phyloP scores from a whole-genome alignment of 1,140 invertebrate species.

The Cotesia glomerata region DNA sequence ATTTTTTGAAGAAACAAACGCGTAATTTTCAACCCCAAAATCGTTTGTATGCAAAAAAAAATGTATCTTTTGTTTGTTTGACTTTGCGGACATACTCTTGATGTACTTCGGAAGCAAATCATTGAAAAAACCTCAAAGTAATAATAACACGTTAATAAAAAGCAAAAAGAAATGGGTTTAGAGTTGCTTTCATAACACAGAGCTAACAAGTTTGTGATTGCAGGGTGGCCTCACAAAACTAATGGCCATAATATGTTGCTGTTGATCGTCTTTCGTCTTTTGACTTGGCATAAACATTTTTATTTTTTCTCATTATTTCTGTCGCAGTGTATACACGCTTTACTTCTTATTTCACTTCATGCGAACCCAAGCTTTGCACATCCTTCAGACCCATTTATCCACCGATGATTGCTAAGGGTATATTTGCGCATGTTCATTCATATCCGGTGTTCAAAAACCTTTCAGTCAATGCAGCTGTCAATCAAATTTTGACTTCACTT shows the following conservation, averaged over 20 bases:
- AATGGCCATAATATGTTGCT: conserved; percentile 43
- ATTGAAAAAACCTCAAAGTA: conserved; percentile 10
- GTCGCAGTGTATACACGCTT: neutral
- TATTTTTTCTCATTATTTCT: conserved; percentile 25
- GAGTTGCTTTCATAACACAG: neutral
- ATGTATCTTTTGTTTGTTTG: too few relatives aligned
- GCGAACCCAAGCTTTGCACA: conserved; percentile 32
- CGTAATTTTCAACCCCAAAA: too few relatives aligned
- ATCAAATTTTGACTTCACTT: conserved; percentile 7
- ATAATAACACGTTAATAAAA: conserved; percentile 37
- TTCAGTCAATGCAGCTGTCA: conserved; percentile 29
- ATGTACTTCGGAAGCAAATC: too few relatives aligned
- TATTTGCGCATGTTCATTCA: conserved; percentile 32
- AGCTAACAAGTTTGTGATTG: conserved; percentile 53
- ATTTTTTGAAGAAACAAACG: too few relatives aligned
- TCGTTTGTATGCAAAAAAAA: too few relatives aligned
- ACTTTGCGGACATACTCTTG: too few relatives aligned
- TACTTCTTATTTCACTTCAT: conserved; percentile 29
- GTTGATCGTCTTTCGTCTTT: conserved; percentile 18
- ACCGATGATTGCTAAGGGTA: conserved; percentile 22
- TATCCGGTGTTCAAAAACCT: conserved; percentile 15
- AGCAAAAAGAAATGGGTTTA: conserved; percentile 45
- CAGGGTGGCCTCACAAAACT: conserved; percentile 37
- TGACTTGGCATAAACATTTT: neutral
- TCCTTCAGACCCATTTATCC: conserved; percentile 31